Evolutionary conservation across 35 echinoderm and acorn worm species (phyloP).

Genomic region (Amphiura filiformis): DNA sequence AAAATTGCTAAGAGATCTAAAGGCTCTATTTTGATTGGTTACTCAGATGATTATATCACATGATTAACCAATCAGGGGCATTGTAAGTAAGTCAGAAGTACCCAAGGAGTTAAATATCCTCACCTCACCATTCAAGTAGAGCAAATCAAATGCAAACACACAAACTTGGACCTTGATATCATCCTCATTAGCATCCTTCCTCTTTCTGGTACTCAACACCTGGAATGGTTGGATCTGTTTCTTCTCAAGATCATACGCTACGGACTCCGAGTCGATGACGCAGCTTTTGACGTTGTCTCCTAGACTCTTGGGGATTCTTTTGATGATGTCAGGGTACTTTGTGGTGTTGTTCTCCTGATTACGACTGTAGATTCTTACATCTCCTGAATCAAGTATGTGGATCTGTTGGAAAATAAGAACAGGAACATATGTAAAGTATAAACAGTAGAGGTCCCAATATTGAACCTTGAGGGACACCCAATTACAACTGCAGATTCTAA

Average conservation of each 20-base stretch:
- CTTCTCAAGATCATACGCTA: constrained; percentile 90
- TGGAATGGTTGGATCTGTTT: constrained; percentile 97
- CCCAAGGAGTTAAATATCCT: no score
- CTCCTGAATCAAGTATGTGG: constrained; percentile 81
- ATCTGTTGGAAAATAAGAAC: constrained; percentile 57
- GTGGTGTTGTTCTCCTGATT: constrained; percentile 95
- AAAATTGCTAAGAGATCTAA: no score
- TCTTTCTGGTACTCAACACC: constrained; percentile 92
- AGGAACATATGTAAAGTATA: background rate
- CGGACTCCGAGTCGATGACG: constrained; percentile 88
- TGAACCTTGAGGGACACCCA: no score
- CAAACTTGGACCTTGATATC: constrained; percentile 99
- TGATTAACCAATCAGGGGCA: no score
- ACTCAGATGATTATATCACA: no score
- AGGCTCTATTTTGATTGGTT: no score
- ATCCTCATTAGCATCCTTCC: constrained; percentile 78
- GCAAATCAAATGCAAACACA: constrained; percentile 92
- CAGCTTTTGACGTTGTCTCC: constrained; percentile 60
- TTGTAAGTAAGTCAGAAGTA: no score
- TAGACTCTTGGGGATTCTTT: constrained; percentile 10
- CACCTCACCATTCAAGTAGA: constrained; percentile 97
- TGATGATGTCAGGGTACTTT: constrained; percentile 97
- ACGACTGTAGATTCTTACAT: constrained; percentile 91
- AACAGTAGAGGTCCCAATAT: background rate
- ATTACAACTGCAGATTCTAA: background rate